Percentiles rank a stretch among this genome's conserved stretches.
phyloP scores from a whole-genome alignment of 2,888 invertebrate species.

The Catocala fraxini region DNA sequence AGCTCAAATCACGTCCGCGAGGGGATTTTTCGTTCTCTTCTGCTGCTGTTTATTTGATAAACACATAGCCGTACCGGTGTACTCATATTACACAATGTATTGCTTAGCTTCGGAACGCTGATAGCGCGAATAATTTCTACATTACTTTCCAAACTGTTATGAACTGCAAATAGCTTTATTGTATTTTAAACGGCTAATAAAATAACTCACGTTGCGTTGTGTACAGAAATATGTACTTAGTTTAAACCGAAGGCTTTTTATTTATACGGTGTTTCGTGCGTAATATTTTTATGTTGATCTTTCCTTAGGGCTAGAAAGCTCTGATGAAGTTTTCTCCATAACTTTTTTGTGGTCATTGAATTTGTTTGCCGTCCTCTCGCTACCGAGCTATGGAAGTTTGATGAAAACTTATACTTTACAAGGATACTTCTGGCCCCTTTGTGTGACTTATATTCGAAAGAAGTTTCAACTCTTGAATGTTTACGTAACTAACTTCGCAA shows the following conservation, averaged over 20 bases:
- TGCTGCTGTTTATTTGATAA: constrained; percentile 44
- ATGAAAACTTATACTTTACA: constrained; percentile 72
- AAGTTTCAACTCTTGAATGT: constrained; percentile 55
- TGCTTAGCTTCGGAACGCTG: constrained; percentile 24
- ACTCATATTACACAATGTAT: constrained; percentile 31
- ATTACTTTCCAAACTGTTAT: constrained; percentile 18
- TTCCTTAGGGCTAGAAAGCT: constrained; percentile 48
- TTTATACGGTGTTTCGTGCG: constrained; percentile 41
- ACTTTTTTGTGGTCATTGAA: constrained; percentile 79
- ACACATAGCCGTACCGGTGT: constrained; percentile 29
- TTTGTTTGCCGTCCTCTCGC: constrained; percentile 79
- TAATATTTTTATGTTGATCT: constrained; percentile 57
- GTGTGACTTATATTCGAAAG: constrained; percentile 65
- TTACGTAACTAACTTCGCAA: constrained; percentile 47
- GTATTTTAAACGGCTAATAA: constrained; percentile 5
- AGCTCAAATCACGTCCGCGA: constrained; percentile 67
- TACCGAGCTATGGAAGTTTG: constrained; percentile 68
- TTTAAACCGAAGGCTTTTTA: constrained; percentile 31
- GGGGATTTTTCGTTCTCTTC: constrained; percentile 55
- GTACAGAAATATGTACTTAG: constrained; percentile 28
- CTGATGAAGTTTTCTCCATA: constrained; percentile 65
- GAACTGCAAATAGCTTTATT: constrained; percentile 15
- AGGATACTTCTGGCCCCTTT: constrained; percentile 59
- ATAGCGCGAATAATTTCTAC: constrained; percentile 26
- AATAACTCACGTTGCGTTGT: background rate